Conservation (phyloP, 2,797 vertebrate genomes). For the Crax fasciolata region DNA sequence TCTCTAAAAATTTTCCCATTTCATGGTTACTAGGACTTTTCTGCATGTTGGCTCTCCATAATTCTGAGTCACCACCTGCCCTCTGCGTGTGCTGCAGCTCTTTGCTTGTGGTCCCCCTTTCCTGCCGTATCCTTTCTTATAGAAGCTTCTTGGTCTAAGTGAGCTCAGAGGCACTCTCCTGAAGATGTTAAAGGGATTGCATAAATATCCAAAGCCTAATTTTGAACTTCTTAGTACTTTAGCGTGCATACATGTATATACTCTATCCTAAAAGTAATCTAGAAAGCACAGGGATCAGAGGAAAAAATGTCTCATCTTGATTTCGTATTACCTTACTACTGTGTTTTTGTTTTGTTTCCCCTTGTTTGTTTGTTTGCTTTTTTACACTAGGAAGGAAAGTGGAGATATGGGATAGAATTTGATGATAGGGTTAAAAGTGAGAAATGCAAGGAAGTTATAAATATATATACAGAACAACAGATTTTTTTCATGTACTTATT, state of each 20-base stretch:
- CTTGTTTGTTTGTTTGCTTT: background rate
- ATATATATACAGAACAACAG: background rate
- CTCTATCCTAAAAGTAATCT: background rate
- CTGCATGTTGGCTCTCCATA: background rate
- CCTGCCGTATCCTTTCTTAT: background rate
- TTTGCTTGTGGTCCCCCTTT: background rate
- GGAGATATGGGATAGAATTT: background rate
- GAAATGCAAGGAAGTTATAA: background rate
- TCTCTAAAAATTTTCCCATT: background rate
- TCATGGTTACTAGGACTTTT: background rate
- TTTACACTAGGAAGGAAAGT: background rate
- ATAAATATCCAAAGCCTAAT: background rate
- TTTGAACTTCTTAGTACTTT: background rate
- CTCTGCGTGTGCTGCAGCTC: accelerated
- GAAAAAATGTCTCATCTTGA: background rate
- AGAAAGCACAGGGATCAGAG: background rate
- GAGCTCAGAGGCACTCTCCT: background rate
- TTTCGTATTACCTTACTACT: background rate
- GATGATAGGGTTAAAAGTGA: background rate
- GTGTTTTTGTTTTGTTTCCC: background rate
- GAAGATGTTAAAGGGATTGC: background rate
- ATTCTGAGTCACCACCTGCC: background rate
- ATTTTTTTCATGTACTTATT: background rate
- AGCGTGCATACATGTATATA: background rate
- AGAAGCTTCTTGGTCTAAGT: background rate